Evolutionary conservation across 2,797 vertebrate genomes (phyloP).

Genomic region (Ibycter americanus): DNA sequence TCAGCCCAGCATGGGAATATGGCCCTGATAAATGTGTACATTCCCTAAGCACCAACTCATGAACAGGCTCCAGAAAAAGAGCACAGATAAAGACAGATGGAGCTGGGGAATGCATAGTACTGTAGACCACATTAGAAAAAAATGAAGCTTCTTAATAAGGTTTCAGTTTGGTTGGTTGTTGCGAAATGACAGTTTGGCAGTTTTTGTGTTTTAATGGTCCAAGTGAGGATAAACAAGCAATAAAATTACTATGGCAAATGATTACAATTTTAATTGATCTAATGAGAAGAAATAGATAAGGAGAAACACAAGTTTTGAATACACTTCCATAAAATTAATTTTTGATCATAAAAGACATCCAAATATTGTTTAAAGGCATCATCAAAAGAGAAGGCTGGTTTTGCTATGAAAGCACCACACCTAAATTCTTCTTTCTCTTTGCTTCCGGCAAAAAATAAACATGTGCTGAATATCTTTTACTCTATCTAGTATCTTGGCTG

Average conservation of each 20-base stretch:
- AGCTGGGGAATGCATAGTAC: fast-evolving
- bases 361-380: not conserved
- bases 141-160: not conserved
- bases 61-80: not conserved
- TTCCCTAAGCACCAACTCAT: not conserved
- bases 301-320: not conserved
- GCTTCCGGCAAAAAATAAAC: not conserved
- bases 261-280: not conserved
- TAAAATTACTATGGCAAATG: not conserved
- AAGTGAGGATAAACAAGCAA: not conserved
- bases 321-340: not conserved
- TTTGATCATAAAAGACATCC: not conserved
- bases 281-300: not conserved
- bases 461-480: not conserved
- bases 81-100: not conserved
- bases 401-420: not conserved
- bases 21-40: not conserved
- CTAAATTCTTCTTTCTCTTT: not conserved
- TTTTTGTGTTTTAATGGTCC: not conserved
- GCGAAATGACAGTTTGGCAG: not conserved
- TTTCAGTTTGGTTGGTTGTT: not conserved
- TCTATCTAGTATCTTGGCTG: not conserved
- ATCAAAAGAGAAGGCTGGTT: not conserved
- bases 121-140: not conserved
- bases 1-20: not conserved